Conservation (phyloP, 2,113 vertebrate genomes). For the Climacteris rufus region DNA sequence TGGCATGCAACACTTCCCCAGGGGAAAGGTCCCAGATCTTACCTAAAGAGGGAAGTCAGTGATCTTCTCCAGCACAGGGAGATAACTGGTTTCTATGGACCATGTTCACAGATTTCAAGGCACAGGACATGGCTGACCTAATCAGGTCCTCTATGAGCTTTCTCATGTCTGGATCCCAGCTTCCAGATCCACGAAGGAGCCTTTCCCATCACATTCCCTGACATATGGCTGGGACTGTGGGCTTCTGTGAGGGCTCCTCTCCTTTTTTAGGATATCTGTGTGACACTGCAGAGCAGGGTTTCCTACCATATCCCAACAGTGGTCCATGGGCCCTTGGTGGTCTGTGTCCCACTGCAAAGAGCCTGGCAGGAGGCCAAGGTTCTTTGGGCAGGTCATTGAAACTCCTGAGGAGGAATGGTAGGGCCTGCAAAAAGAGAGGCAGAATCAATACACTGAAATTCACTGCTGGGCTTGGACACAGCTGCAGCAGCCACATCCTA, state of each 20-base stretch:
- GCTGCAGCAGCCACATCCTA: not conserved
- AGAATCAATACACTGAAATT: not conserved
- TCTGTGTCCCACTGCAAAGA: rapidly evolving
- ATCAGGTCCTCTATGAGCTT: not conserved
- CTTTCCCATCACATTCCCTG: not conserved
- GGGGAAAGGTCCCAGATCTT: not conserved
- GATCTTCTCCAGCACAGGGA: not conserved
- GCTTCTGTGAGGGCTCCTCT: not conserved
- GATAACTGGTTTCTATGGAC: not conserved
- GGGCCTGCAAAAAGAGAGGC: not conserved
- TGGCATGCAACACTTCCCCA: not conserved
- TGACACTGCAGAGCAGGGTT: not conserved
- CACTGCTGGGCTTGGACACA: not conserved
- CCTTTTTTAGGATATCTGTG: not conserved
- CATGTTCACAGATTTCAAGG: not conserved
- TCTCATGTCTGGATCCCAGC: not conserved
- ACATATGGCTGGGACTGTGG: rapidly evolving
- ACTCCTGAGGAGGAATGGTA: rapidly evolving
- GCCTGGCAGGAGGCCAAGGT: not conserved
- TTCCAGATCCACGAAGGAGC: not conserved
- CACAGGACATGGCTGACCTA: not conserved
- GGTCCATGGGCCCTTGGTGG: no score
- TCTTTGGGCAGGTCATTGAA: not conserved
- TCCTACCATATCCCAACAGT: not conserved
- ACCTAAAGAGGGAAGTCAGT: not conserved